phyloP scores from a whole-genome alignment of 2,113 vertebrate genomes.

The Poeciliopsis retropinna region DNA sequence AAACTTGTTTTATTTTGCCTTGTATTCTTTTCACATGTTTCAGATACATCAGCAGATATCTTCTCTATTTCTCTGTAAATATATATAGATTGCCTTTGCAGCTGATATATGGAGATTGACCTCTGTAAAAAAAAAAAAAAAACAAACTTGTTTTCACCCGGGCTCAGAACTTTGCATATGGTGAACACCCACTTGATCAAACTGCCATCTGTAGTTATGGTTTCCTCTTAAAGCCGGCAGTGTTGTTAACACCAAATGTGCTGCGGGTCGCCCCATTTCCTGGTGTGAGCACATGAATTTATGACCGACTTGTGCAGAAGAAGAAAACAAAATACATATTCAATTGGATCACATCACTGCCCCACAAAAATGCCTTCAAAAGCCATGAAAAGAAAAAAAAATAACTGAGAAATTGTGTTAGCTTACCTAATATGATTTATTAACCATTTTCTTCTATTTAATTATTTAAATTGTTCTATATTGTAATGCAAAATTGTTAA shows the following conservation, averaged over 20 bases:
- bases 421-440: background rate
- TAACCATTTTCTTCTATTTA: background rate
- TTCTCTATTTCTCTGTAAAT: background rate
- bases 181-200: slow-evolving; percentile 16
- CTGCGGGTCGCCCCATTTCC: slow-evolving; percentile 57
- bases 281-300: slow-evolving; percentile 39
- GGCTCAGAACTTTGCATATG: slow-evolving; percentile 5
- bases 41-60: background rate
- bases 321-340: slow-evolving; percentile 8
- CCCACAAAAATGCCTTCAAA: background rate
- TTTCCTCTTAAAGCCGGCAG: slow-evolving; percentile 51
- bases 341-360: slow-evolving; percentile 5
- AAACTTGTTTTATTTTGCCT: background rate
- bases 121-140: background rate
- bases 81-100: background rate
- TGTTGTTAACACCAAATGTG: slow-evolving; percentile 22
- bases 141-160: background rate
- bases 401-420: slow-evolving; percentile 27
- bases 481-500: background rate
- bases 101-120: background rate
- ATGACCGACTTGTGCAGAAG: slow-evolving; percentile 34
- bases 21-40: background rate
- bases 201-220: slow-evolving; percentile 36
- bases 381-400: slow-evolving; percentile 15
- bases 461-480: background rate